Conservation (phyloP, 2,797 vertebrate genomes). For the Clarias platycephalus region DNA sequence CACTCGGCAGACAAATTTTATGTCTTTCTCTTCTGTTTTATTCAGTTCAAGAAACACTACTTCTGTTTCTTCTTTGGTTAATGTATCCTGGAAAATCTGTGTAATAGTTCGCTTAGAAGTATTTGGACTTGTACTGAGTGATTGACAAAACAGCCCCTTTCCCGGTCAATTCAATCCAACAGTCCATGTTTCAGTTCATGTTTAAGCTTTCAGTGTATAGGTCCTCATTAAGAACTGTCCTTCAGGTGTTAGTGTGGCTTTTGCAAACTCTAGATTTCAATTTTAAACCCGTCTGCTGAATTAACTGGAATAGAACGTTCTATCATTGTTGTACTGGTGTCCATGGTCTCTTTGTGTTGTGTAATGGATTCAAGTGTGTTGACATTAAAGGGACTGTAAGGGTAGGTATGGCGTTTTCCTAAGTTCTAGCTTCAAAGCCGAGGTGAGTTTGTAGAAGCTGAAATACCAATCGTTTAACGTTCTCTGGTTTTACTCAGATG, state of each 20-base stretch:
- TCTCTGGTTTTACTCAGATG: not conserved
- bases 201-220: not conserved
- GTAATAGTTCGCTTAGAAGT: not conserved
- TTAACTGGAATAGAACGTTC: not conserved
- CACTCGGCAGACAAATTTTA: not conserved
- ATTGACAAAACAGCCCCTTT: not conserved
- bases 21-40: not conserved
- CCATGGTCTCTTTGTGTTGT: conserved; percentile 19
- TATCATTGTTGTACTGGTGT: not conserved
- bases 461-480: not conserved
- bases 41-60: not conserved
- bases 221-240: not conserved
- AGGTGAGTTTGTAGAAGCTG: not conserved
- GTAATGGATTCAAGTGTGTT: conserved; percentile 32
- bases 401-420: not conserved
- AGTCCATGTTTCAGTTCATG: not conserved
- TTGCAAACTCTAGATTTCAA: not conserved
- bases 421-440: not conserved
- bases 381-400: not conserved
- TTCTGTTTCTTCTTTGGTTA: not conserved
- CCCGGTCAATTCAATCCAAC: not conserved
- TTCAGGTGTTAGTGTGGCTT: not conserved
- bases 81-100: not conserved
- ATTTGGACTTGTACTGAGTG: not conserved
- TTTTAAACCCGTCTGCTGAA: not conserved